Evolutionary conservation across 1,140 invertebrate genomes (phyloP).

Genomic region (Tetraneura akinire): DNA sequence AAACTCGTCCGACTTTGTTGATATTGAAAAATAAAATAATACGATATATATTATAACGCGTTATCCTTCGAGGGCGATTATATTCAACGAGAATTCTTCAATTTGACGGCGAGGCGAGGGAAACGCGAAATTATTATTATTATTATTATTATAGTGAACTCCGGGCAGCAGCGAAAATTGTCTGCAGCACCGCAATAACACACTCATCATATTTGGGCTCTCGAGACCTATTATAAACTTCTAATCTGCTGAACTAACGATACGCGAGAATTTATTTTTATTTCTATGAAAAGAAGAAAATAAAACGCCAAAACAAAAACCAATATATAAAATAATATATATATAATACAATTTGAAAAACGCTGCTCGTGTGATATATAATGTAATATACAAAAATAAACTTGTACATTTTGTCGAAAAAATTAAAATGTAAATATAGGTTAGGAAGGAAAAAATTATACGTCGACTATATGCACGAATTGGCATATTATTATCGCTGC

Average conservation of each 20-base stretch:
- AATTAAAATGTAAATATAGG: too few relatives aligned
- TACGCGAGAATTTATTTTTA: not conserved
- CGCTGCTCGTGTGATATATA: too few relatives aligned
- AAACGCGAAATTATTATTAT: too few relatives aligned
- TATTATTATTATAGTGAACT: too few relatives aligned
- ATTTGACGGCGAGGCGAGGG: not conserved
- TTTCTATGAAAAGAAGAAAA: not conserved
- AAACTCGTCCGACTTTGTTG: not conserved
- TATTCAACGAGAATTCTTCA: not conserved
- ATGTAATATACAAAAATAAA: too few relatives aligned
- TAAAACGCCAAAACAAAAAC: constrained; percentile 18
- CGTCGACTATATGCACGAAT: too few relatives aligned
- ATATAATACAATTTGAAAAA: too few relatives aligned
- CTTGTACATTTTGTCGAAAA: too few relatives aligned
- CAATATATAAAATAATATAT: not conserved
- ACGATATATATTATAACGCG: not conserved
- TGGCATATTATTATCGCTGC: too few relatives aligned
- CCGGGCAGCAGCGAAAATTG: not conserved
- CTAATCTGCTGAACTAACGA: constrained; percentile 14
- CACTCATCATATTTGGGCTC: constrained; percentile 27
- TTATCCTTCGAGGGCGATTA: not conserved
- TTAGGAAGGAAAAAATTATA: too few relatives aligned
- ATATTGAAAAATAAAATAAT: not conserved
- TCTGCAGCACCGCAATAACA: not conserved
- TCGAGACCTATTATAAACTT: constrained; percentile 18